Conservation (phyloP, 2,888 invertebrate genomes). For the Polydrusus cervinus region DNA sequence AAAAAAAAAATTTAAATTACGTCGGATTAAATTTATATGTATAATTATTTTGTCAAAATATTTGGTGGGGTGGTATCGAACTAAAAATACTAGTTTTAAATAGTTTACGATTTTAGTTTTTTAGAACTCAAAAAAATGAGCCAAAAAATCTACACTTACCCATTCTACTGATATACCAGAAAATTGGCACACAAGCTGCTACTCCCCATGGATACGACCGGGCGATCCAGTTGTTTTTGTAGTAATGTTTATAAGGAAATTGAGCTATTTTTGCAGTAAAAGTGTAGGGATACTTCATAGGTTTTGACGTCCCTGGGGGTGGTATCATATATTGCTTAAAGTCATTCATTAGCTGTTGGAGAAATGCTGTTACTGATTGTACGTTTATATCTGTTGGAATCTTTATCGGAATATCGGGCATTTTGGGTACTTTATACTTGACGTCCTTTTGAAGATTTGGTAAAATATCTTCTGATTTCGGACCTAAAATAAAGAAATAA, state of each 20-base stretch:
- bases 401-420: conserved; percentile 19
- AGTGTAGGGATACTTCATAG: conserved; percentile 78
- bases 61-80: too few relatives aligned
- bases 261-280: conserved; percentile 73
- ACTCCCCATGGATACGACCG: conserved; percentile 69
- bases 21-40: neutral
- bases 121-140: too few relatives aligned
- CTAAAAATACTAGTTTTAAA: too few relatives aligned
- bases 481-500: conserved; percentile 19
- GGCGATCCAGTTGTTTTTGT: conserved; percentile 71
- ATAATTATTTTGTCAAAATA: too few relatives aligned
- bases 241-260: conserved; percentile 74
- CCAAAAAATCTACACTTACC: conserved; percentile 66
- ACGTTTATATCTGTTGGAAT: conserved; percentile 12
- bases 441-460: conserved; percentile 5
- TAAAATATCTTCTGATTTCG: conserved; percentile 11
- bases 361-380: neutral
- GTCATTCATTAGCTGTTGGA: conserved; percentile 10
- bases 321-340: neutral
- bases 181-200: conserved; percentile 70
- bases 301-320: conserved; percentile 57
- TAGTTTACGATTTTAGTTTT: too few relatives aligned
- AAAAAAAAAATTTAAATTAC: conserved; percentile 32
- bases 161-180: conserved; percentile 70
- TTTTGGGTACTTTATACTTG: conserved; percentile 21